phyloP scores from a whole-genome alignment of 2,113 vertebrate species.

The Aythya baeri region DNA sequence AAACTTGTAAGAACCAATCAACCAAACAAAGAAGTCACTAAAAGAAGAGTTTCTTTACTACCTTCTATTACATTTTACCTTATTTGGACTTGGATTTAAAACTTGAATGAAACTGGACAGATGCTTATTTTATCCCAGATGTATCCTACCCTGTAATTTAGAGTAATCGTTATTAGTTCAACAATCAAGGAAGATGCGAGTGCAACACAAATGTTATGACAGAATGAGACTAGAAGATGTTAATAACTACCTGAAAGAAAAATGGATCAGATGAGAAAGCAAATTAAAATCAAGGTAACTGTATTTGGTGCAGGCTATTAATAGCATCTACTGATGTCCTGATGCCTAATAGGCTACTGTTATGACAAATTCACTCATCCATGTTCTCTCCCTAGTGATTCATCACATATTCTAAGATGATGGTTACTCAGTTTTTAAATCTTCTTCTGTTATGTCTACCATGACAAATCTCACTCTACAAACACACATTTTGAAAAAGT shows the following conservation, averaged over 20 bases:
- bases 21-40: not conserved
- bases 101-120: not conserved
- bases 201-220: not conserved
- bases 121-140: not conserved
- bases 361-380: not conserved
- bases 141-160: not conserved
- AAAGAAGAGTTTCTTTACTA: not conserved
- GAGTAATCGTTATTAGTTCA: not conserved
- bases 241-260: not conserved
- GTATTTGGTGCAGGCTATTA: not conserved
- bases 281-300: not conserved
- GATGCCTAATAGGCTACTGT: not conserved
- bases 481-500: rapidly evolving
- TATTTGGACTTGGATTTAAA: not conserved
- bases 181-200: not conserved
- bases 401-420: not conserved
- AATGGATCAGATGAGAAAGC: not conserved
- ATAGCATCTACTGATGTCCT: not conserved
- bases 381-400: not conserved
- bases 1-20: not conserved
- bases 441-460: not conserved
- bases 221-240: not conserved
- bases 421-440: not conserved
- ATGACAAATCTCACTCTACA: not conserved
- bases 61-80: not conserved